Evolutionary conservation across 2,113 vertebrate genomes (phyloP).

Genomic region (Haliaeetus leucogaster): DNA sequence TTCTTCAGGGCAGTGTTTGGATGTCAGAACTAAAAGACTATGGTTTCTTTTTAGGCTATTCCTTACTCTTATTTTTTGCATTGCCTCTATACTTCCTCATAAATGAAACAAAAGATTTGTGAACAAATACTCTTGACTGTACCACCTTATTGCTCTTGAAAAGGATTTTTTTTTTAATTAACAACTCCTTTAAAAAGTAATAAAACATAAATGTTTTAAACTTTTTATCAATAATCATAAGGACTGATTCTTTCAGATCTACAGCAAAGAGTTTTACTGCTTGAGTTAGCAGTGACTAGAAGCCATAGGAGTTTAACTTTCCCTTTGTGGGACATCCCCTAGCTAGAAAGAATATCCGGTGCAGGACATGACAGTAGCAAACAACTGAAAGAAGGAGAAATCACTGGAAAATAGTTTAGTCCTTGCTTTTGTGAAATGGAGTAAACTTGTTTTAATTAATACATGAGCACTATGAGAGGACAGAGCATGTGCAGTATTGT

Average conservation of each 20-base stretch:
- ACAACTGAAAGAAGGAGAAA: neutral
- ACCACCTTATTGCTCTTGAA: neutral
- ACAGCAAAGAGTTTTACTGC: neutral
- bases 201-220: neutral
- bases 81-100: neutral
- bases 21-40: neutral
- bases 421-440: neutral
- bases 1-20: neutral
- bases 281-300: neutral
- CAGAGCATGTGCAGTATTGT: neutral
- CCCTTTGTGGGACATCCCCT: neutral
- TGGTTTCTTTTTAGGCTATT: neutral
- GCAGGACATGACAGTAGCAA: neutral
- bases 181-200: neutral
- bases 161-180: neutral
- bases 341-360: neutral
- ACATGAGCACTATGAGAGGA: neutral
- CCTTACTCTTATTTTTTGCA: neutral
- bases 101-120: neutral
- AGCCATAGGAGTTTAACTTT: neutral
- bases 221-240: neutral
- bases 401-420: neutral
- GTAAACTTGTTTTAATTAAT: neutral
- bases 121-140: neutral
- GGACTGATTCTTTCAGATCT: neutral